Conservation (phyloP, 2,888 invertebrate genomes). For the Drosophila nigricruria region DNA sequence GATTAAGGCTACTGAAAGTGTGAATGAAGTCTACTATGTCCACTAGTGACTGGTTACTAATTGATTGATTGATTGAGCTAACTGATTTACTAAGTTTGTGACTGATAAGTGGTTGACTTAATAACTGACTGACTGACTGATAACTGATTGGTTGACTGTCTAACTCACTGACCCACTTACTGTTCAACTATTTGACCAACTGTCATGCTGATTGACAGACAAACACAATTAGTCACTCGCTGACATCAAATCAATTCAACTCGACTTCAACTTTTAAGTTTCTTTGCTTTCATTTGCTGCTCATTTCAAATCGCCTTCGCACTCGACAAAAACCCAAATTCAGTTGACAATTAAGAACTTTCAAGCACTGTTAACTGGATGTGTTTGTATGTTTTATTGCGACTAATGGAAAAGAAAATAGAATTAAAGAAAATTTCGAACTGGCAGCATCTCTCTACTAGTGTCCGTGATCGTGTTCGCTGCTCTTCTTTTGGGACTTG, state of each 20-base stretch:
- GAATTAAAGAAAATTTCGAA: neutral
- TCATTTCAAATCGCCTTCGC: neutral
- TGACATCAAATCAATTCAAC: neutral
- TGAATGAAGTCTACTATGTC: too few species aligned
- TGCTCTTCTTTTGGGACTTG: conserved; percentile 86
- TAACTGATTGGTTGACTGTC: neutral
- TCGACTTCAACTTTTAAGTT: neutral
- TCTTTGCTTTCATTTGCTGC: neutral
- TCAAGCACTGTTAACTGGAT: conserved; percentile 26
- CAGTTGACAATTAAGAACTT: conserved; percentile 1
- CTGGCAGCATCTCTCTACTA: conserved; percentile 17
- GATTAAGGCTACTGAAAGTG: too few species aligned
- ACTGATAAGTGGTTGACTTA: neutral
- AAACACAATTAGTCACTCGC: neutral
- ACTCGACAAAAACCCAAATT: neutral
- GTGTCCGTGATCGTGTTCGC: conserved; percentile 71
- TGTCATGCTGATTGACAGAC: neutral
- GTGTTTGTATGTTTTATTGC: conserved; percentile 56
- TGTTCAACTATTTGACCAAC: neutral
- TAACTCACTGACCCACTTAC: neutral
- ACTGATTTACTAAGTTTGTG: neutral
- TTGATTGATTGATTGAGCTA: neutral
- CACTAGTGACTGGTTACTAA: neutral
- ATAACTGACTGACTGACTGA: neutral
- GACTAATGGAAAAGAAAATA: conserved; percentile 6